Conservation (phyloP, 2,888 invertebrate genomes). For the Malthinus seriepunctatus region DNA sequence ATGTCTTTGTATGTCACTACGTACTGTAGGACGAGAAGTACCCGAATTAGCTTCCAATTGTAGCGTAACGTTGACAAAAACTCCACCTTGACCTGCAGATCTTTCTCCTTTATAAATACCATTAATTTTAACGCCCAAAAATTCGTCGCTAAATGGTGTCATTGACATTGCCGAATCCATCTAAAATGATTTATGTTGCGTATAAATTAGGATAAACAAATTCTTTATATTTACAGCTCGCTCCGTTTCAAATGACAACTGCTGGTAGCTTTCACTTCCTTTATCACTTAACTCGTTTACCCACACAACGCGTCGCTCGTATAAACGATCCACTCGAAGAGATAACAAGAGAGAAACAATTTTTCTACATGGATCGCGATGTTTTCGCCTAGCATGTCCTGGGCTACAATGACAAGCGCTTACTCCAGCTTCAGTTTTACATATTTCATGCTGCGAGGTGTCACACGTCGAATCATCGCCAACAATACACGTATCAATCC, state of each 20-base stretch:
- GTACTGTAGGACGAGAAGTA: slow-evolving; percentile 68
- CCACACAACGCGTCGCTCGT: slow-evolving; percentile 80
- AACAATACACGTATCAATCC: slow-evolving; percentile 93
- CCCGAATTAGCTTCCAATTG: slow-evolving; percentile 77
- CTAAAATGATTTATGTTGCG: slow-evolving; percentile 55
- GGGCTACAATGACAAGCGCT: slow-evolving; percentile 88
- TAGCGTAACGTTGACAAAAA: slow-evolving; percentile 84
- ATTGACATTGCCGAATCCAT: slow-evolving; percentile 90
- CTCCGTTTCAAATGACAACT: slow-evolving; percentile 83
- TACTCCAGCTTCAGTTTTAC: slow-evolving; percentile 83
- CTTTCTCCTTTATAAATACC: slow-evolving; percentile 75
- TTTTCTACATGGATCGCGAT: slow-evolving; percentile 76
- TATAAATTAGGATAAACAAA: neutral
- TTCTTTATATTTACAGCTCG: slow-evolving; percentile 70
- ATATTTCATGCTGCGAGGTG: slow-evolving; percentile 83
- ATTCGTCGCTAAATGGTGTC: slow-evolving; percentile 88
- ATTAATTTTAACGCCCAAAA: slow-evolving; percentile 80
- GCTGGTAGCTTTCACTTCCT: slow-evolving; percentile 79
- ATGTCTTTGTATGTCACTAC: slow-evolving; percentile 81
- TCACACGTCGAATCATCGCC: slow-evolving; percentile 92
- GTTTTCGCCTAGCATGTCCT: slow-evolving; percentile 71
- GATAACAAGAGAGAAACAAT: slow-evolving; percentile 80
- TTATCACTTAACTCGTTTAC: slow-evolving; percentile 73
- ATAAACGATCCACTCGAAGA: slow-evolving; percentile 80
- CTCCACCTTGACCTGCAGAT: slow-evolving; percentile 69